Conservation (phyloP, 1,140 invertebrate genomes). For the Glossosoma conforme region DNA sequence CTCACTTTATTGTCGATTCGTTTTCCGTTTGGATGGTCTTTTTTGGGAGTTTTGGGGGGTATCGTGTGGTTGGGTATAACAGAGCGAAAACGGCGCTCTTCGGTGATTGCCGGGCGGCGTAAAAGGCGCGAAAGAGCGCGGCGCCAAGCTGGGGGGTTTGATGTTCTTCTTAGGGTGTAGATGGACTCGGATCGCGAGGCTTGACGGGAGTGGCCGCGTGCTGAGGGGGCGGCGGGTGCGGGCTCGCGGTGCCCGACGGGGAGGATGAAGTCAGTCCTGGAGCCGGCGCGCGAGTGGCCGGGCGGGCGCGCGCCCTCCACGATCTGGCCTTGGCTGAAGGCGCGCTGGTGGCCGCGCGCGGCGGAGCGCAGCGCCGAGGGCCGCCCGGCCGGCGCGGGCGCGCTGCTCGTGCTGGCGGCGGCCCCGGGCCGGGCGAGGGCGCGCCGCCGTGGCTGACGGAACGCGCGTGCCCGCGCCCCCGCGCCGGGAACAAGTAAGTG, state of each 20-base stretch:
- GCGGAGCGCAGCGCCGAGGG: constrained; percentile 65
- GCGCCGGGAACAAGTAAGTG: constrained; percentile 54
- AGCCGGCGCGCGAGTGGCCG: constrained; percentile 74
- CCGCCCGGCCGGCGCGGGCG: constrained; percentile 44
- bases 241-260: constrained; percentile 69
- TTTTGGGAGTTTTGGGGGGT: constrained; percentile 67
- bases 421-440: constrained; percentile 46
- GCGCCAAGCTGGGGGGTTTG: constrained; percentile 63
- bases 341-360: constrained; percentile 71
- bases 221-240: constrained; percentile 47
- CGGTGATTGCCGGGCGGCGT: constrained; percentile 54
- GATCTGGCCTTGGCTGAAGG: constrained; percentile 82
- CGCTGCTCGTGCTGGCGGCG: constrained; percentile 46
- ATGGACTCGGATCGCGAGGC: constrained; percentile 77
- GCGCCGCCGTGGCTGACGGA: constrained; percentile 77
- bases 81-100: constrained; percentile 64
- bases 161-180: constrained; percentile 74
- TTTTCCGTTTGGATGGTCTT: constrained; percentile 78
- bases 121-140: constrained; percentile 58
- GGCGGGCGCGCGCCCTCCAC: constrained; percentile 40
- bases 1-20: constrained; percentile 79
- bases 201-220: constrained; percentile 58
- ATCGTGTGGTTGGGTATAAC: constrained; percentile 81
- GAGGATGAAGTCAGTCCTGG: constrained; percentile 81
- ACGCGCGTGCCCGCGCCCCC: constrained; percentile 59